phyloP scores from a whole-genome alignment of 2,888 invertebrate species.

The Harmothoe impar region DNA sequence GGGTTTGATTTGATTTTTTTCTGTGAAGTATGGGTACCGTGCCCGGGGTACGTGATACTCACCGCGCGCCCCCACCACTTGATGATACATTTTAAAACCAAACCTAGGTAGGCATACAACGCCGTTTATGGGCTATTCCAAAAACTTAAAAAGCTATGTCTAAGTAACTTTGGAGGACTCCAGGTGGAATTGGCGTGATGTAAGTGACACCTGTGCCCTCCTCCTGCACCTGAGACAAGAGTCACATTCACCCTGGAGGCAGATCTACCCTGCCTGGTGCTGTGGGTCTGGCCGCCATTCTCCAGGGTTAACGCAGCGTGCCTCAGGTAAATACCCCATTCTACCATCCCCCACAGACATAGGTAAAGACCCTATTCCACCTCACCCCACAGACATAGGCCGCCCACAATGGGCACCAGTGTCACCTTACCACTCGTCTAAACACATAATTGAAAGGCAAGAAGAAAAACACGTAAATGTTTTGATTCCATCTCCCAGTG shows the following conservation, averaged over 20 bases:
- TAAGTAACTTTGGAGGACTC: too few relatives aligned
- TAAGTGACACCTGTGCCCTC: too few relatives aligned
- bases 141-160: too few relatives aligned
- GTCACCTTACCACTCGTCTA: slow-evolving; percentile 6
- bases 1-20: too few relatives aligned
- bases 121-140: too few relatives aligned
- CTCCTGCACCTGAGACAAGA: slow-evolving; percentile 3
- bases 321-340: slow-evolving; percentile 26
- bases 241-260: background rate
- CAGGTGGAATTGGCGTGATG: too few relatives aligned
- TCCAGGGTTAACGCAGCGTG: slow-evolving; percentile 12
- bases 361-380: too few relatives aligned
- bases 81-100: too few relatives aligned
- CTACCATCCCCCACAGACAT: background rate
- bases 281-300: background rate
- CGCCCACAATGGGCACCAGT: slow-evolving; percentile 2
- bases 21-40: too few relatives aligned
- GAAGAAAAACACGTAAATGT: slow-evolving; percentile 49
- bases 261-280: background rate
- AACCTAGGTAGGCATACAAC: too few relatives aligned
- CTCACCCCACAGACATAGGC: background rate
- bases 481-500: slow-evolving; percentile 45
- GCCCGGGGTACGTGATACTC: too few relatives aligned
- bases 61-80: too few relatives aligned
- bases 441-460: slow-evolving; percentile 45